Evolutionary conservation across 2,113 vertebrate species (phyloP), one percentile per base, ranked within the genome.

Genomic region (Istiophorus platypterus): DNA sequence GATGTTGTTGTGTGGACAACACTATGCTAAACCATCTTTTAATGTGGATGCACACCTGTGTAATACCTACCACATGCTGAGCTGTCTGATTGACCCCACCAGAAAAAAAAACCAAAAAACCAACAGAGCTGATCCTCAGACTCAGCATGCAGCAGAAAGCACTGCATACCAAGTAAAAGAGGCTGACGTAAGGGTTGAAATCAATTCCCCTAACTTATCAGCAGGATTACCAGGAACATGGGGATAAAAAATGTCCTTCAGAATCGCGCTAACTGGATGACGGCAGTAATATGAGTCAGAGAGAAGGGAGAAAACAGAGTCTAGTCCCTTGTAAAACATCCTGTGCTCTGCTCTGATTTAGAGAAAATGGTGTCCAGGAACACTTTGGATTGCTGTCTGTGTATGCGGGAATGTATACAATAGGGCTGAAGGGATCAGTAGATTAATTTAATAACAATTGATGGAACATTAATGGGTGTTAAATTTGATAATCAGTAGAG

Each of bases 181-280:
- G 29, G 49, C 85, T 86, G 79, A 76, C 24, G 52, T 31, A 66
- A 81, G 79, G 76, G 52, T 56, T 78, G 72, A 79, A 84, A 90
- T 88, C 75, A 65, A 79, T 91, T 87, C 79, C 24, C 78, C 24
- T 67, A 47, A 62, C 68, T 82, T 80, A 86, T 66, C 76, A 82
- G 80, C 68, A 69, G 89, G 85, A 86, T 92, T 89, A 83, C 58
- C 68, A 31, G 47, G 54, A 80, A 77, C 14, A 49, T 74, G 65
- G 84, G 47, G 57, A 76, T 65, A 57, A 81, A 77, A 77, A 86
- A 84, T 81, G 84, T 57, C 82, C 80, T 81, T 84, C 81, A 57
- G 18, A 73, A 83, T 85, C 58, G 76, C 58, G 49, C 58, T 73
- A 78, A 78, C 51, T 42, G n/a, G 80, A 82, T 78, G 78, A 86